phyloP scores from a whole-genome alignment of 2,888 invertebrate species.

The Aleiodes alternator region DNA sequence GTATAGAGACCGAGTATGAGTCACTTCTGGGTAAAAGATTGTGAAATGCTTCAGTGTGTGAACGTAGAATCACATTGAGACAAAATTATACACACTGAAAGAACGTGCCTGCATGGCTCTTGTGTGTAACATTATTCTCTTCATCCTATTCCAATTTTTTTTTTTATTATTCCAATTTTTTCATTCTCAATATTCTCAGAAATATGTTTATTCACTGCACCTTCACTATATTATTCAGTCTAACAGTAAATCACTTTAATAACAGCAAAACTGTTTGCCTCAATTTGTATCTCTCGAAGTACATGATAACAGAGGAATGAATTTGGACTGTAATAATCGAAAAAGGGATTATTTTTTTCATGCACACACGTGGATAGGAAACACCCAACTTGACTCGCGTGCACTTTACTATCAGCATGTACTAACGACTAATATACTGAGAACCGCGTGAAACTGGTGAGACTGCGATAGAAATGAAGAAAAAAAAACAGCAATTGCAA shows the following conservation, averaged over 20 bases:
- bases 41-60: slow-evolving; percentile 16
- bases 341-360: not conserved
- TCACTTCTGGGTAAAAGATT: slow-evolving; percentile 22
- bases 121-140: not conserved
- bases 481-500: not conserved
- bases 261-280: not conserved
- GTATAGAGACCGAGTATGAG: slow-evolving; percentile 18
- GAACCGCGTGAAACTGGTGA: no score
- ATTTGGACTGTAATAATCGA: not conserved
- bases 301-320: not conserved
- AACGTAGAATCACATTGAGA: slow-evolving; percentile 30
- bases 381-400: no score
- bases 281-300: no score
- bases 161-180: not conserved
- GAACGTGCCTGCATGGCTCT: not conserved
- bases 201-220: no score
- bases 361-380: no score
- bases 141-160: not conserved
- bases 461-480: not conserved
- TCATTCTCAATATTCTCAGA: not conserved
- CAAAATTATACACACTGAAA: slow-evolving; percentile 1
- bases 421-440: no score
- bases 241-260: no score
- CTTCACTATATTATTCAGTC: no score
- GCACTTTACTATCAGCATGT: no score